Conservation (phyloP, 2,113 vertebrate genomes). For the Takifugu bimaculatus region DNA sequence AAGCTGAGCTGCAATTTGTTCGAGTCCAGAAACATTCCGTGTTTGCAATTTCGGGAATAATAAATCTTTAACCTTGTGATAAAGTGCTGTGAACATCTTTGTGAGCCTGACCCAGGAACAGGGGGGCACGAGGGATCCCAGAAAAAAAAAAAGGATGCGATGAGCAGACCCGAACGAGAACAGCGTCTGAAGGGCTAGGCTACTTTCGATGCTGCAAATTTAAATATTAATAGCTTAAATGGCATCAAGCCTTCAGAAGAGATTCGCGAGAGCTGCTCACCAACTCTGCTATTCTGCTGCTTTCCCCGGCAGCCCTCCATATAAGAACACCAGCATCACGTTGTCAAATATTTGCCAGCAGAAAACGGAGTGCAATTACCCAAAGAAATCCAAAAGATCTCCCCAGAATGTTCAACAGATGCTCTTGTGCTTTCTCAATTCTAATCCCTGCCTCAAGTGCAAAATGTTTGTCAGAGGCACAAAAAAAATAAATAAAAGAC, state of each 20-base stretch:
- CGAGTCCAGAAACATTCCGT: neutral
- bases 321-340: conserved; percentile 11
- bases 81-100: conserved; percentile 10
- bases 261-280: conserved; percentile 42
- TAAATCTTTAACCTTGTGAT: neutral
- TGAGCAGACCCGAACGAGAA: conserved; percentile 45
- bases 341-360: neutral
- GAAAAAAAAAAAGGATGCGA: conserved; percentile 30
- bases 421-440: conserved; percentile 1
- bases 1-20: conserved; percentile 2
- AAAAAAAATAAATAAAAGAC: conserved; percentile 10
- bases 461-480: conserved; percentile 1
- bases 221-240: conserved; percentile 70
- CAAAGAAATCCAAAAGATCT: neutral
- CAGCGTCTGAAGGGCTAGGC: conserved; percentile 54
- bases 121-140: neutral
- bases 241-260: conserved; percentile 59
- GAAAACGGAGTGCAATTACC: conserved; percentile 5
- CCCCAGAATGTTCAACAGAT: neutral
- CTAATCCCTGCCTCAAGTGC: neutral
- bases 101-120: conserved; percentile 18
- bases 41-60: neutral
- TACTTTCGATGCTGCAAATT: conserved; percentile 51
- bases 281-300: conserved; percentile 21
- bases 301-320: neutral